Conservation (phyloP, 2,113 vertebrate species). For the Halcyon malimbica region DNA sequence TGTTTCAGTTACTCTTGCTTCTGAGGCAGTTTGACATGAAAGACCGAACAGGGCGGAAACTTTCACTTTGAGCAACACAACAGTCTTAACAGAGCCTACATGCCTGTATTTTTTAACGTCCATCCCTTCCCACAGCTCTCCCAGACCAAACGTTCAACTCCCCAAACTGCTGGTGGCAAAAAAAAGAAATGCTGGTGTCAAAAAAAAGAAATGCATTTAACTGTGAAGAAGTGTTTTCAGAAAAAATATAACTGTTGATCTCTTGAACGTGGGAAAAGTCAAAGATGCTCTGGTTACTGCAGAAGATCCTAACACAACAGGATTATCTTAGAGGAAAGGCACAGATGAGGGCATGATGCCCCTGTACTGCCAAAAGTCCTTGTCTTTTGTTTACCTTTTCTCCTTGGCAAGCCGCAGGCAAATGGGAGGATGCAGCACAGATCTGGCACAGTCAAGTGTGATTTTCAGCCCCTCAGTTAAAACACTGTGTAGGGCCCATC, state of each 20-base stretch:
- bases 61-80: conserved; percentile 56
- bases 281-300: neutral
- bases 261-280: neutral
- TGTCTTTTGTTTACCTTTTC: neutral
- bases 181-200: neutral
- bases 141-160: neutral
- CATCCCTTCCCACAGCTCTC: neutral
- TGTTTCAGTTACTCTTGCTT: conserved; percentile 9
- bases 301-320: neutral
- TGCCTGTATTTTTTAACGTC: neutral
- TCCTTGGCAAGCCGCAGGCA: neutral
- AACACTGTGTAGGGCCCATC: neutral
- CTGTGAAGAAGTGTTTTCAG: neutral
- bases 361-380: neutral
- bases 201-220: neutral
- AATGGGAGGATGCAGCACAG: neutral
- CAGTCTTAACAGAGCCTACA: neutral
- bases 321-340: neutral
- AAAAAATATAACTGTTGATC: neutral
- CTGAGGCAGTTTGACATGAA: neutral
- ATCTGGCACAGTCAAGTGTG: neutral
- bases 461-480: neutral
- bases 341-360: neutral
- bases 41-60: neutral
- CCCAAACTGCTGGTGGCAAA: neutral